A percentile compares a stretch with the other conserved stretches of the same genome.
Evolutionary conservation across 2,797 vertebrate species (phyloP).

Genomic region (Gymnothorax reevesii): DNA sequence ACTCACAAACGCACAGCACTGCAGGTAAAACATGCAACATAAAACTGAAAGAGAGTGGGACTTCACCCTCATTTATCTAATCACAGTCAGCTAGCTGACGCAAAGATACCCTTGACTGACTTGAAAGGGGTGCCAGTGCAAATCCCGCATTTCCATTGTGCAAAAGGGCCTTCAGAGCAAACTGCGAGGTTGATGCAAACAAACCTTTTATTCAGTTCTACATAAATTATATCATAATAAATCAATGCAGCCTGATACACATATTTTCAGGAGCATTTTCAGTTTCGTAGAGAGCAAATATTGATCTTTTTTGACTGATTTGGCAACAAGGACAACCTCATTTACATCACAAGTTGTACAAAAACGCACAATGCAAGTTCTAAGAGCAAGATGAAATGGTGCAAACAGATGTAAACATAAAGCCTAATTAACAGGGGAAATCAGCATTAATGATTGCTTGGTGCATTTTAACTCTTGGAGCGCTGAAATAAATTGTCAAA

Average conservation of each 20-base stretch:
- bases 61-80: not conserved
- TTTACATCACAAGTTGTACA: not conserved
- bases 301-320: not conserved
- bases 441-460: not conserved
- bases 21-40: constrained; percentile 43
- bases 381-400: not conserved
- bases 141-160: constrained; percentile 17
- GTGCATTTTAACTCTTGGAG: constrained; percentile 32
- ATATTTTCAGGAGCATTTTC: not conserved
- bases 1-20: constrained; percentile 57
- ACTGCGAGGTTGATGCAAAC: too few relatives aligned
- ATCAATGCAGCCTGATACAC: not conserved
- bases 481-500: too few relatives aligned
- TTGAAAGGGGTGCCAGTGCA: not conserved
- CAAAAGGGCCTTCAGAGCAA: not conserved
- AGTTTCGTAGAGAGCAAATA: not conserved
- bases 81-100: not conserved
- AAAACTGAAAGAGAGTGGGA: constrained; percentile 1
- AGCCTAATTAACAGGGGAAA: not conserved
- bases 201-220: not conserved
- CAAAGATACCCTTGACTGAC: not conserved
- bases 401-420: not conserved
- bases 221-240: not conserved
- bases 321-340: not conserved
- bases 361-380: not conserved